A percentile compares a stretch with the other conserved stretches of the same genome.
Evolutionary conservation across 2,888 invertebrate species (phyloP).

Genomic region (Parascotia fuliginaria): DNA sequence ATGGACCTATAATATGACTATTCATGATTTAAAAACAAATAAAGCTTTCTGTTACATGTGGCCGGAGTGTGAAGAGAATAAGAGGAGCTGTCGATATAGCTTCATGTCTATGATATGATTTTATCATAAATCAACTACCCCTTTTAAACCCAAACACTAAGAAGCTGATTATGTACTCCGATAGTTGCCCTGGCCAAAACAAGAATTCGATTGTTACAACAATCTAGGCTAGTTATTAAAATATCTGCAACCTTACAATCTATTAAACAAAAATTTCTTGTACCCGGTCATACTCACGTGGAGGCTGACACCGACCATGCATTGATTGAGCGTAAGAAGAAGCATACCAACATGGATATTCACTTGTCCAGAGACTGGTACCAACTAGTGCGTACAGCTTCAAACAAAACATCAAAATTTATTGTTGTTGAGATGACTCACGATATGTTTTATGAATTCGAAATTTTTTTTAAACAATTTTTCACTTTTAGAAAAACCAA

Average conservation of each 20-base stretch:
- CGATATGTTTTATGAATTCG: no score
- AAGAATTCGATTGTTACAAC: background rate
- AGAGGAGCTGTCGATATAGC: conserved; percentile 45
- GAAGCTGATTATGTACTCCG: no score
- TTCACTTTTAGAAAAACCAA: conserved; percentile 19
- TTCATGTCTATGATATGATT: conserved; percentile 36
- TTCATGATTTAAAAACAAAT: conserved; percentile 24
- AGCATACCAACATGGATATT: conserved; percentile 26
- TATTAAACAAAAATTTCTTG: conserved; percentile 30
- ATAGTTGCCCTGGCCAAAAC: conserved; percentile 21
- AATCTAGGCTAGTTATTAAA: background rate
- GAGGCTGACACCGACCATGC: conserved; percentile 33
- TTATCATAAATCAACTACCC: no score
- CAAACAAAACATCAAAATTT: no score
- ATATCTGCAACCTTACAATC: background rate
- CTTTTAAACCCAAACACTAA: no score
- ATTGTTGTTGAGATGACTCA: no score
- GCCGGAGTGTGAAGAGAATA: no score
- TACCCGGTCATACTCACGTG: no score
- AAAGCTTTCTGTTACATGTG: no score
- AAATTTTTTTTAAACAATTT: conserved; percentile 25
- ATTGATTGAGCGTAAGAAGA: conserved; percentile 22
- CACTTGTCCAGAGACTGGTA: conserved; percentile 38
- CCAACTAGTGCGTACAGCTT: conserved; percentile 33
- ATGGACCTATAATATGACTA: conserved; percentile 35